These are phyloP conservation scores for Melieria crassipennis DNA, from an alignment of 2,888 invertebrate species.

Conservation along the genomic window DNA sequence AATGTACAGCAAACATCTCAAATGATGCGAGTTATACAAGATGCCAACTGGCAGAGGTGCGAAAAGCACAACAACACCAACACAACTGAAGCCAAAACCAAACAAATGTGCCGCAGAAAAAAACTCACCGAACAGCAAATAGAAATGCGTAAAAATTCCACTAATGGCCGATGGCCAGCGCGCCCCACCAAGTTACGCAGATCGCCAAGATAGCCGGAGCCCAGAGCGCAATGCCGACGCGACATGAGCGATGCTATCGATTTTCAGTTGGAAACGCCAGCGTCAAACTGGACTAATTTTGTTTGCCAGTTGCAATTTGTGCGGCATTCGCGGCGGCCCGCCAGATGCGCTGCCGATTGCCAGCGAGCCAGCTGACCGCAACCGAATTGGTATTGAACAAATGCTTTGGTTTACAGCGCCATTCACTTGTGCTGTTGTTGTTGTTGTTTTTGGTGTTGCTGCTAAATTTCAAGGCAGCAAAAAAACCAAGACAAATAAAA, in stretches of 20 bases:
- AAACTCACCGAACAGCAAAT: not conserved
- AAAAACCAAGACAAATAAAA: not conserved
- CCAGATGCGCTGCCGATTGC: conserved; percentile 2
- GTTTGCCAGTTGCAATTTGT: not conserved
- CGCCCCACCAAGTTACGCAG: conserved; percentile 7
- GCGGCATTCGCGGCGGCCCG: not conserved
- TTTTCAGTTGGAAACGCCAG: conserved; percentile 20
- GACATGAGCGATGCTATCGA: not conserved
- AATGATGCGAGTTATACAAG: too few species aligned
- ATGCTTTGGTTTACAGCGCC: conserved; percentile 39
- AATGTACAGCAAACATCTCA: too few species aligned
- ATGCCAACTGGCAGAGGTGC: too few species aligned
- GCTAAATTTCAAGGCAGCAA: conserved; percentile 1
- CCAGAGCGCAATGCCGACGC: not conserved
- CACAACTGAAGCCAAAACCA: not conserved
- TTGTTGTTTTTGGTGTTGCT: not conserved
- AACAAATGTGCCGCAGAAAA: not conserved
- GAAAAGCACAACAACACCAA: too few species aligned
- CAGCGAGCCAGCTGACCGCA: conserved; percentile 42
- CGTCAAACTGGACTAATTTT: conserved; percentile 7
- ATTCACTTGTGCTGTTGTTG: too few species aligned
- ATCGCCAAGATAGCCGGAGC: not conserved
- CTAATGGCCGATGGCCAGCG: not conserved
- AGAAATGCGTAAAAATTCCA: not conserved
- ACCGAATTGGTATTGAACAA: conserved; percentile 51